A percentile compares a stretch with the other conserved stretches of the same genome.
Conservation (phyloP, 1,140 invertebrate species). For the Odontomachus brunneus region DNA sequence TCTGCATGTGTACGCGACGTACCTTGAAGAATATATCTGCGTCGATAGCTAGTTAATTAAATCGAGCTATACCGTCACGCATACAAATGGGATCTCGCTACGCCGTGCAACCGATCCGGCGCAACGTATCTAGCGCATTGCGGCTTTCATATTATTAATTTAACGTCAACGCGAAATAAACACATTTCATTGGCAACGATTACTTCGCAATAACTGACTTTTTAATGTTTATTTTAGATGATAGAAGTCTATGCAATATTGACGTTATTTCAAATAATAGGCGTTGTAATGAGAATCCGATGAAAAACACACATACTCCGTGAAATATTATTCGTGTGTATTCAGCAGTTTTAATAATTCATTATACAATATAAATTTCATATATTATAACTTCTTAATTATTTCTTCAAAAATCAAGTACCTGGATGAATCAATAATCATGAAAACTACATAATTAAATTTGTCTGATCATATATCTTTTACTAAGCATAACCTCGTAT, state of each 20-base stretch:
- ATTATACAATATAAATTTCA: too few relatives aligned
- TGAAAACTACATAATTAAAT: too few relatives aligned
- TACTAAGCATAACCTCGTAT: too few relatives aligned
- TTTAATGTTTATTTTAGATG: not conserved
- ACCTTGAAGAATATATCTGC: slow-evolving; percentile 25
- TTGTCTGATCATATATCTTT: too few relatives aligned
- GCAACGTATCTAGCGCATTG: not conserved
- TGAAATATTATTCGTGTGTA: not conserved
- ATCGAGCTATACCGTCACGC: slow-evolving; percentile 19
- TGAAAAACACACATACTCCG: not conserved
- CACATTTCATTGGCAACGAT: not conserved
- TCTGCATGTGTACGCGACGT: not conserved
- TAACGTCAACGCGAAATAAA: not conserved
- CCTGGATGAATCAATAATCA: too few relatives aligned
- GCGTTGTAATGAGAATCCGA: not conserved
- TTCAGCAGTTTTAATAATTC: slow-evolving; percentile 26
- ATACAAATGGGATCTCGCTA: slow-evolving; percentile 18
- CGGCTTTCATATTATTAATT: slow-evolving; percentile 31
- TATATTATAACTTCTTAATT: too few relatives aligned
- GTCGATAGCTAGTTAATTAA: slow-evolving; percentile 43
- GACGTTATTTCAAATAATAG: not conserved
- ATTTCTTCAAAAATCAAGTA: too few relatives aligned
- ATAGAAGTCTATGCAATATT: not conserved
- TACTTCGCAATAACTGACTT: not conserved
- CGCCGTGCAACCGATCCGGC: not conserved